A percentile compares a stretch with the other conserved stretches of the same genome.
Evolutionary conservation across 2,113 vertebrate species (phyloP).

Genomic region (Pungitius pungitius): DNA sequence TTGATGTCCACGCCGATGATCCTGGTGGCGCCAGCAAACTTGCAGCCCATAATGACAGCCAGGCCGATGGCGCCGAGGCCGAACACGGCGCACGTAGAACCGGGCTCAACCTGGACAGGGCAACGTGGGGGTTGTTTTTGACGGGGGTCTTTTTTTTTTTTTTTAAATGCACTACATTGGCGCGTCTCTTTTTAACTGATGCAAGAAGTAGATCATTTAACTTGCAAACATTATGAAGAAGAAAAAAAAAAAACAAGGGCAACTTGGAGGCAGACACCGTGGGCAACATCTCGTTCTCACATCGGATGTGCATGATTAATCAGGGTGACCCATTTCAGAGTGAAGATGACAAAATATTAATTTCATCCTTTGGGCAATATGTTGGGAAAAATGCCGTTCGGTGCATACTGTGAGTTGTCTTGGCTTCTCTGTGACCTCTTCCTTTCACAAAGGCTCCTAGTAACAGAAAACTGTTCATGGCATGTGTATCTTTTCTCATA

Average conservation of each 20-base stretch:
- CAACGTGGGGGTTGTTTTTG: not conserved
- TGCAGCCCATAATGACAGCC: conserved; percentile 89
- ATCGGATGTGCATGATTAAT: conserved; percentile 28
- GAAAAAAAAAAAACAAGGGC: not conserved
- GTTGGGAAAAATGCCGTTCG: no score
- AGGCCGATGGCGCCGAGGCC: conserved; percentile 90
- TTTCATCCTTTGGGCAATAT: not conserved
- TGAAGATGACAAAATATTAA: not conserved
- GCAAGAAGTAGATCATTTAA: not conserved
- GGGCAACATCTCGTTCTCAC: conserved; percentile 8
- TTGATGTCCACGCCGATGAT: conserved; percentile 93
- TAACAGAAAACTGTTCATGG: no score
- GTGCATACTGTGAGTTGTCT: no score
- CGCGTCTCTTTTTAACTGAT: not conserved
- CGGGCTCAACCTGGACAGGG: conserved; percentile 86
- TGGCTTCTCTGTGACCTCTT: no score
- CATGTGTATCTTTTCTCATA: no score
- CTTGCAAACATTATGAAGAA: not conserved
- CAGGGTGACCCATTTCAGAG: conserved; percentile 24
- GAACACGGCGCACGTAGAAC: conserved; percentile 90
- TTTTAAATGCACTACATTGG: not conserved
- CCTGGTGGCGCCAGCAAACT: conserved; percentile 86
- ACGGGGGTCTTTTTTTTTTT: no score
- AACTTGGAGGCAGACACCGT: not conserved
- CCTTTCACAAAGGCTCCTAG: no score